Evolutionary conservation across 2,888 invertebrate genomes (phyloP), one percentile per base, ranked within the genome.

Genomic region (Gryllus longicercus): DNA sequence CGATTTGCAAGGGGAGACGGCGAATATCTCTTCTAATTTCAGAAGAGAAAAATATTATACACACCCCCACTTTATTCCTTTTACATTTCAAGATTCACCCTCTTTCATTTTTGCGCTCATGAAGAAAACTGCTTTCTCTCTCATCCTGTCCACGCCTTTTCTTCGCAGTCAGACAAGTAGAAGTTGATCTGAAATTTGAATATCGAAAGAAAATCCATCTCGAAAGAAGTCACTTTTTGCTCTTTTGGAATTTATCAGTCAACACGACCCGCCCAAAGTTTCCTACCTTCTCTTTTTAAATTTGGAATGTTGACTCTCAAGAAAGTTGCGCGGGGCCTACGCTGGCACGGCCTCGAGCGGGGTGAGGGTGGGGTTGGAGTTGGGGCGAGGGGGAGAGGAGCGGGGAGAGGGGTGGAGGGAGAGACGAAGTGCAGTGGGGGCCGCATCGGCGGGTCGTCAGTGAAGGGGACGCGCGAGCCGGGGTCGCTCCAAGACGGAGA

Each of bases 181-280:
- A 81, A 81, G 78, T 81, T 79, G 79, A 81, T 81, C 79, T 80
- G 80, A 81, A 81, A 81, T 81, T 81, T 81, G 80, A 81, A 81
- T 81, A 81, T 81, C 80, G 81, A 81, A 79, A 79, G 78, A 76
- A 80, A 79, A 75, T 74, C 25, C 80, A 63, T 63, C 63, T 63
- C 63, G n/a, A 63, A 63, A 63, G 63, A 63, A 63, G 63, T 63
- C 63, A 63, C 63, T 63, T 63, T 63, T 63, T 63, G 63, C 63
- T 63, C 63, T 63, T 63, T 63, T 63, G 63, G 63, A 63, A 63
- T 63, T 63, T 63, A 63, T 63, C 63, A 63, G 63, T 63, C 63
- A 63, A 63, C 63, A 63, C 63, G 63, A 63, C 63, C 63, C 63
- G 63, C 16, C 63, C 63, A 11, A 63, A 63, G 63, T 63, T 63